Evolutionary conservation across 2,113 vertebrate species (phyloP), one percentile per base, ranked within the genome.

Genomic region (Strix aluco): DNA sequence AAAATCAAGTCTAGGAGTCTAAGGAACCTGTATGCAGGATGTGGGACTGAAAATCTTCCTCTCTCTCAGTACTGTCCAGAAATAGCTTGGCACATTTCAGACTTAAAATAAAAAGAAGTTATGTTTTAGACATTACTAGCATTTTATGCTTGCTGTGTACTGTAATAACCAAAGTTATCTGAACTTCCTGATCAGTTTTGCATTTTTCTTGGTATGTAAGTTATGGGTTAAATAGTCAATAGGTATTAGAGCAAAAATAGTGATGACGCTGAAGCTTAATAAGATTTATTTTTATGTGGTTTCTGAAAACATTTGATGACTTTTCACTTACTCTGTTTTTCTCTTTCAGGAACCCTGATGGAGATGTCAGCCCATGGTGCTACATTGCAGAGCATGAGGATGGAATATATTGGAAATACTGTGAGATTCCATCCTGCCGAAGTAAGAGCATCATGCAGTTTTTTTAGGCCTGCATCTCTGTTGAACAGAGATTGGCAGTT

Each of bases 321-420:
- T 81, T 74, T 83, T 92, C 13, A 20, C 52, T 91, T 77, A 18
- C 20, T 46, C 36, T 77, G 0, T 46, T 86, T 96, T 96, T 46
- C 79, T 49, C 88, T 96, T 81, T 82, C 97, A 99, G 99, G 96
- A 99, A 99, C 88, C 99, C 99, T 4, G 99, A 99, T 63, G 99
- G 99, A 54, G 99, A 99, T 17, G 99, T 99, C 85, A 99, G 99
- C 95, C 99, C 99, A 0, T 99, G 99, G 99, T 99, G 99, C 96
- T 99, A 99, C 58, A 99, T 99, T 82, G 98, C 99, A 2, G 99
- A 99, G 77, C 98, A 99, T 0, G 99, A 99, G 59, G 99, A 99
- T 5, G 99, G 99, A 13, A 98, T 99, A 94, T 99, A 99, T 97
- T 99, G 99, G 99, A 99, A 99, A 92, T 99, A 99, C 98, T 99